Conservation (phyloP, 2,888 invertebrate genomes). For the Furcula furcula region DNA sequence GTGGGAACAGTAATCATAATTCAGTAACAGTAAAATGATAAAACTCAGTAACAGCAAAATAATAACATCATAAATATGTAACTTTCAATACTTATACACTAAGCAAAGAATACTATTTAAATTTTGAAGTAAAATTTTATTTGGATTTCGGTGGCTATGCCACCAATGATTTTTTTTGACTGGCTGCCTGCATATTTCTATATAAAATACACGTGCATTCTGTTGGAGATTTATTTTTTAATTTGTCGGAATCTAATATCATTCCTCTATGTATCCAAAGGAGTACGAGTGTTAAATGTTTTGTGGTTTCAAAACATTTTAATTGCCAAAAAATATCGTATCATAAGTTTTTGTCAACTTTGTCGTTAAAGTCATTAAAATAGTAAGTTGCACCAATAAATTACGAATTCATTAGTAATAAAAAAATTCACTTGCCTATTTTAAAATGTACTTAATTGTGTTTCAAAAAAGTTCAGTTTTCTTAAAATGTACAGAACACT, state of each 20-base stretch:
- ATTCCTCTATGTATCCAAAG: constrained; percentile 6
- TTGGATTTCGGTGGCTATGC: no score
- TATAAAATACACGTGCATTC: no score
- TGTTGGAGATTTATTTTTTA: not conserved
- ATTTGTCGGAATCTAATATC: not conserved
- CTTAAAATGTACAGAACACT: constrained; percentile 23
- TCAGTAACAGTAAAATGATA: no score
- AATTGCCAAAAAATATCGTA: constrained; percentile 48
- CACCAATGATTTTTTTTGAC: no score
- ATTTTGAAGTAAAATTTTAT: no score
- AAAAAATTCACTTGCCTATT: constrained; percentile 20
- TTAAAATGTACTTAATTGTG: constrained; percentile 41
- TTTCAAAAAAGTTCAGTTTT: constrained; percentile 19
- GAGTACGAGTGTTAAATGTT: constrained; percentile 13
- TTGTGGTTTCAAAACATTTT: constrained; percentile 31
- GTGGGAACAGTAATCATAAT: no score
- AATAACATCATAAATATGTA: no score
- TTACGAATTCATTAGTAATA: constrained; percentile 8
- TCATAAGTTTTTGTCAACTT: constrained; percentile 35
- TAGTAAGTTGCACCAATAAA: constrained; percentile 8
- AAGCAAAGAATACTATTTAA: no score
- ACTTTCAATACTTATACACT: no score
- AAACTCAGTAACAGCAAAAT: no score
- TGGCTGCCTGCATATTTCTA: no score
- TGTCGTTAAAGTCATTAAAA: constrained; percentile 24